phyloP scores from a whole-genome alignment of 2,888 invertebrate species.

The Xanthia icteritia region DNA sequence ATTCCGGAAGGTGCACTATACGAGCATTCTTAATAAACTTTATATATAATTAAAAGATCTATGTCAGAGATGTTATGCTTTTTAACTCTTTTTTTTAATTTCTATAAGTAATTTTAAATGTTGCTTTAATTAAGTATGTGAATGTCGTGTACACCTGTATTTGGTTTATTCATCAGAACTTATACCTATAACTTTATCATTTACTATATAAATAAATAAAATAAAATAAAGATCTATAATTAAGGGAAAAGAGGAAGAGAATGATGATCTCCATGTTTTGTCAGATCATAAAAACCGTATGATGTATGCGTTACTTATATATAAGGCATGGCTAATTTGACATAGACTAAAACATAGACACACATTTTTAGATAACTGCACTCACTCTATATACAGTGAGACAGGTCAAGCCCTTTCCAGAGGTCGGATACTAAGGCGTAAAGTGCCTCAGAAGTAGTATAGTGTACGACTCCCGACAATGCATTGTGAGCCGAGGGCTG shows the following conservation, averaged over 20 bases:
- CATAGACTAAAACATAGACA: background rate
- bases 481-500: constrained; percentile 29
- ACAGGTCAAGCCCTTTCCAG: constrained; percentile 30
- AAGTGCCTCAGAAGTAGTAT: constrained; percentile 41
- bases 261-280: background rate
- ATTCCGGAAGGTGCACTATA: background rate
- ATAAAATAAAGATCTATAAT: background rate
- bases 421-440: constrained; percentile 27
- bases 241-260: background rate
- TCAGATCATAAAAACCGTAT: background rate
- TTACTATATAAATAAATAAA: too few relatives aligned
- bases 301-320: background rate
- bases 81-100: background rate
- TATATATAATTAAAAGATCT: background rate
- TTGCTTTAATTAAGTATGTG: background rate
- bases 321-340: background rate
- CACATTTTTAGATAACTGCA: background rate
- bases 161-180: too few relatives aligned
- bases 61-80: background rate
- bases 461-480: constrained; percentile 42
- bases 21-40: background rate
- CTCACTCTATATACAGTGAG: background rate
- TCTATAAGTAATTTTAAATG: background rate
- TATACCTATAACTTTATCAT: too few relatives aligned
- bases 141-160: background rate